phyloP scores from a whole-genome alignment of 1,140 invertebrate genomes.

The Lepidurus arcticus region DNA sequence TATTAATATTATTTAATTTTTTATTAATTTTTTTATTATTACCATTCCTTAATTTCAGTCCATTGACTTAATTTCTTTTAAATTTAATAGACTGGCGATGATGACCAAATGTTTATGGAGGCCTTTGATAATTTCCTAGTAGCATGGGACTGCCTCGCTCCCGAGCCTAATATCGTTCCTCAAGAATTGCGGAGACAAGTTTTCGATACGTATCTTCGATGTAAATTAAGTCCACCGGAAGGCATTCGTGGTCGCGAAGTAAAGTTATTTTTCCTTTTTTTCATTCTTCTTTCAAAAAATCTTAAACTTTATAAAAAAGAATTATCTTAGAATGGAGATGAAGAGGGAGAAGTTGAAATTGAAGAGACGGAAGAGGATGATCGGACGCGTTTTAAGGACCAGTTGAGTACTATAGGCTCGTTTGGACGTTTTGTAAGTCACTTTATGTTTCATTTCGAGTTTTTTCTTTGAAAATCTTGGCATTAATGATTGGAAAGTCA shows the following conservation, averaged over 20 bases:
- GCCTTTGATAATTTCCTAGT: conserved; percentile 74
- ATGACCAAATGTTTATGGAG: conserved; percentile 66
- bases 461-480: conserved; percentile 30
- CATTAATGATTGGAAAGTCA: neutral
- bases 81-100: conserved; percentile 39
- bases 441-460: conserved; percentile 33
- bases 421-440: conserved; percentile 47
- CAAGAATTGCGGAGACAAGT: conserved; percentile 53
- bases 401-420: conserved; percentile 60
- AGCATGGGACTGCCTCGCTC: conserved; percentile 64
- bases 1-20: neutral
- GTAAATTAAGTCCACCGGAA: conserved; percentile 72
- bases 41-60: too few relatives aligned
- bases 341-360: conserved; percentile 51
- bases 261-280: conserved; percentile 28
- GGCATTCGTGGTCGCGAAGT: conserved; percentile 57
- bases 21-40: neutral
- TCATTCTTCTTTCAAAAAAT: neutral
- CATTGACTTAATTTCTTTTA: neutral
- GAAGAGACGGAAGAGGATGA: conserved; percentile 66
- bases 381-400: conserved; percentile 59
- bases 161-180: conserved; percentile 53
- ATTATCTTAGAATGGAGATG: conserved; percentile 11
- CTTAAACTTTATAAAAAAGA: conserved; percentile 8
- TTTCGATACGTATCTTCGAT: conserved; percentile 76